Conservation (phyloP, 2,888 invertebrate species). For the Cheilosia variabilis region DNA sequence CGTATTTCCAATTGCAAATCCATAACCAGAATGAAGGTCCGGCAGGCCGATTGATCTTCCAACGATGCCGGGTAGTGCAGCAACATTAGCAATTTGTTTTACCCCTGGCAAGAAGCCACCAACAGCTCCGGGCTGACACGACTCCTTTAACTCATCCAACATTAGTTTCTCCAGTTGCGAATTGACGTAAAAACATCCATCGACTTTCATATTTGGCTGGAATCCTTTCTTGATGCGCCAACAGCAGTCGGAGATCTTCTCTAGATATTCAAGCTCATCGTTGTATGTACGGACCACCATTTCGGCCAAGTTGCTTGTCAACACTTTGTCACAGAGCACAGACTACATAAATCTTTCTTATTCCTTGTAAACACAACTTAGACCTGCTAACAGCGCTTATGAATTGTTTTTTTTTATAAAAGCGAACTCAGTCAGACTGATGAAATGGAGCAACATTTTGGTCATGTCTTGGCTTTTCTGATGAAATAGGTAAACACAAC, state of each 20-base stretch:
- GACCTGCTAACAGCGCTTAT: too few relatives aligned
- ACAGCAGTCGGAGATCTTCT: constrained; percentile 92
- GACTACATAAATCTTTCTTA: too few relatives aligned
- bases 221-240: constrained; percentile 99
- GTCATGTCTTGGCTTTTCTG: too few relatives aligned
- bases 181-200: constrained; percentile 99
- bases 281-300: constrained; percentile 96
- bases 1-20: constrained; percentile 99
- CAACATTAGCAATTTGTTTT: constrained; percentile 99
- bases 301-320: constrained; percentile 77
- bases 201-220: constrained; percentile 99
- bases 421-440: too few relatives aligned
- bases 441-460: too few relatives aligned
- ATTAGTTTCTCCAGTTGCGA: constrained; percentile 95
- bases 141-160: constrained; percentile 97
- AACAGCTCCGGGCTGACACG: constrained; percentile 94
- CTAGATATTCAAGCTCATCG: constrained; percentile 96
- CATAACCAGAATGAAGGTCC: constrained; percentile 99
- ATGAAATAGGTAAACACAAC: too few relatives aligned
- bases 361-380: too few relatives aligned
- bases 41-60: constrained; percentile 96
- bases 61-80: constrained; percentile 98
- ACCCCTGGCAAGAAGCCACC: constrained; percentile 99
- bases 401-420: too few relatives aligned
- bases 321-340: too few relatives aligned